These are phyloP conservation scores for Coptodon rendalli DNA, from an alignment of 2,113 vertebrate genomes.

Conservation along the genomic window DNA sequence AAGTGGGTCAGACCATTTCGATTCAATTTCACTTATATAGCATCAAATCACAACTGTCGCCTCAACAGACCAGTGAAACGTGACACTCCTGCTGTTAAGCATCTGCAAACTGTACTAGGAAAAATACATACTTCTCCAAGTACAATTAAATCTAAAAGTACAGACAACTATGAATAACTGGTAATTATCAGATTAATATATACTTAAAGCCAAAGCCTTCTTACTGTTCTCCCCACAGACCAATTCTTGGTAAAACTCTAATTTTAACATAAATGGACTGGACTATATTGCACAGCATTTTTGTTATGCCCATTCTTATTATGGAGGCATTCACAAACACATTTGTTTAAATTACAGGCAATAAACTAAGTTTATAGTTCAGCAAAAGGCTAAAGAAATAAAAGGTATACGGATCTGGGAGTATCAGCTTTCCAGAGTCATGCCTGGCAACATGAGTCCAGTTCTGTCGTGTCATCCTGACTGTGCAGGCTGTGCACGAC, in stretches of 20 bases:
- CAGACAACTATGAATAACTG: not conserved
- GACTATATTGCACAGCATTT: not conserved
- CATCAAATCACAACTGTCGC: not conserved
- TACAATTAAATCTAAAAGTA: not conserved
- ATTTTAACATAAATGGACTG: not conserved
- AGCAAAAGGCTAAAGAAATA: not conserved
- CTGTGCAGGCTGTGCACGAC: conserved; percentile 16
- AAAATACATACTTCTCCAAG: not conserved
- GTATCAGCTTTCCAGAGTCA: not conserved
- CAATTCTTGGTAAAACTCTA: not conserved
- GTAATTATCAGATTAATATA: not conserved
- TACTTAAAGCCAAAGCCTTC: not conserved
- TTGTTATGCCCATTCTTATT: not conserved
- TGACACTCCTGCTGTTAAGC: not conserved
- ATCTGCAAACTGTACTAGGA: not conserved
- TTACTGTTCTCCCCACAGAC: not conserved
- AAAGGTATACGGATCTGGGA: not conserved
- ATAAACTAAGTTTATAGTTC: not conserved
- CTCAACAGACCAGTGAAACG: not conserved
- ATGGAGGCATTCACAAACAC: not conserved
- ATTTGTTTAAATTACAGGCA: not conserved
- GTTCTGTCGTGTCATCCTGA: conserved; percentile 69
- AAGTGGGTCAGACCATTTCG: not conserved
- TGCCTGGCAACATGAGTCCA: not conserved
- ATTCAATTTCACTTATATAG: not conserved